Evolutionary conservation across 2,113 vertebrate genomes (phyloP).

Genomic region (Mixornis gularis): DNA sequence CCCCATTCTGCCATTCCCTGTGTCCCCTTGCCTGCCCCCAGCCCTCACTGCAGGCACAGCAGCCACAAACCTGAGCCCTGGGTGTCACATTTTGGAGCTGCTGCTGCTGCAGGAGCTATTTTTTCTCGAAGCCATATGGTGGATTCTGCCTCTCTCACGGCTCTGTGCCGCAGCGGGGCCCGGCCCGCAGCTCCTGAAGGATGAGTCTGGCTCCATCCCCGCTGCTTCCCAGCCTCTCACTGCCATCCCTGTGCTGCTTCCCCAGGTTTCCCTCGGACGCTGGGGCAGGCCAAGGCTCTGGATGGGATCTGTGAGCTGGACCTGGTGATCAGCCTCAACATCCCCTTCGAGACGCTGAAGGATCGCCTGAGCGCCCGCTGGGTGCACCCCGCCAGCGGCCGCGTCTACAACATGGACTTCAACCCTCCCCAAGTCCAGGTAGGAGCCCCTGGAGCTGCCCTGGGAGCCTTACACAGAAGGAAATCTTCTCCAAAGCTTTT

Average conservation of each 20-base stretch:
- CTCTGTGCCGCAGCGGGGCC: neutral
- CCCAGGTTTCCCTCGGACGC: constrained; percentile 87
- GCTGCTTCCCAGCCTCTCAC: neutral
- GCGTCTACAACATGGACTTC: constrained; percentile 96
- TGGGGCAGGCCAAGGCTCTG: constrained; percentile 83
- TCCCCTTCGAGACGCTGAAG: constrained; percentile 89
- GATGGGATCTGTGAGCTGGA: constrained; percentile 83
- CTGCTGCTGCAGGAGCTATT: constrained; percentile 3
- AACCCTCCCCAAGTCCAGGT: constrained; percentile 85
- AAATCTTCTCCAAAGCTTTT: too few species aligned
- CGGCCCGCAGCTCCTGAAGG: neutral
- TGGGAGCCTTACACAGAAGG: rapidly evolving
- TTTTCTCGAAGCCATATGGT: constrained; percentile 15
- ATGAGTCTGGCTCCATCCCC: neutral
- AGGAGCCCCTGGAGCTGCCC: neutral
- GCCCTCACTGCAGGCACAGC: neutral
- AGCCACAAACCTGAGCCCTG: neutral
- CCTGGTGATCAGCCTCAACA: constrained; percentile 89
- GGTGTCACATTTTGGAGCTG: neutral
- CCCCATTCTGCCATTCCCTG: rapidly evolving
- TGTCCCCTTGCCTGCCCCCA: neutral
- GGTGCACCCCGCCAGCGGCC: constrained; percentile 86
- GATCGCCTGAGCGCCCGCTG: constrained; percentile 89
- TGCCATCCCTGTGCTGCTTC: rapidly evolving
- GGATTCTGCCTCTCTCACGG: neutral